Base-by-base conservation (phyloP, 2,113 vertebrate genomes). In the Corythoichthys haematopterus region DNA sequence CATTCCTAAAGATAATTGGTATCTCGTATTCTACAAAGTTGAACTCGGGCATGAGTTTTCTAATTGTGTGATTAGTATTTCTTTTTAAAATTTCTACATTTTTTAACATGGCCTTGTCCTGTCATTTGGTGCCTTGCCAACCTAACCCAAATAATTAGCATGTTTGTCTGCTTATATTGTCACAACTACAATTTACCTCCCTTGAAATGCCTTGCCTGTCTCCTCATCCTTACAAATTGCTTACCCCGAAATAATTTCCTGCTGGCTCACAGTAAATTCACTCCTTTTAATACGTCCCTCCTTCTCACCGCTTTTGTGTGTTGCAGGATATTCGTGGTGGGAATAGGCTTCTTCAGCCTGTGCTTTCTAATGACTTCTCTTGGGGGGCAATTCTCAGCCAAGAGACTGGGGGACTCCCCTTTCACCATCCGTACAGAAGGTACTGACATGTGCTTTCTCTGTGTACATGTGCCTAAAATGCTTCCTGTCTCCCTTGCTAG, bases 331-430 rank as follows among this genome's bases (percentile, higher is more conserved):
- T 99, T 99, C 10, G 93, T 99, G 86, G 93, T 94, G 82, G 97
- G 97, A 70, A 94, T 96, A 20, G 97, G 96, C 84, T 98, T 99
- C 92, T 99, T 99, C 91, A 98, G 96, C 1, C 92, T 99, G 69
- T 99, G 96, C 89, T 98, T 99, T 91, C 92, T 99, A 85, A 98
- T 99, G 96, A 98, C 96, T 0, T 99, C 96, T 47, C 91, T 99
- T 82, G 97, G 96, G 79, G 96, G 96, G 51, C 95, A 98, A 88
- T 95, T 99, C 89, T 98, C 95, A 1, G 90, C 96, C 86, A 95
- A 95, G 89, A 93, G 95, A 87, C 89, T 94, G 38, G 96, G 92
- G 67, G 96, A 98, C 88, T 96, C 96, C 0, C 97, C 97, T 15
- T 98, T 99, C 90, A 98, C 96, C 91, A 93, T 98, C 89, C 92